These are phyloP conservation scores for Gnathonemus longibarbis DNA, from an alignment of 2,113 vertebrate species.

Conservation along the genomic window DNA sequence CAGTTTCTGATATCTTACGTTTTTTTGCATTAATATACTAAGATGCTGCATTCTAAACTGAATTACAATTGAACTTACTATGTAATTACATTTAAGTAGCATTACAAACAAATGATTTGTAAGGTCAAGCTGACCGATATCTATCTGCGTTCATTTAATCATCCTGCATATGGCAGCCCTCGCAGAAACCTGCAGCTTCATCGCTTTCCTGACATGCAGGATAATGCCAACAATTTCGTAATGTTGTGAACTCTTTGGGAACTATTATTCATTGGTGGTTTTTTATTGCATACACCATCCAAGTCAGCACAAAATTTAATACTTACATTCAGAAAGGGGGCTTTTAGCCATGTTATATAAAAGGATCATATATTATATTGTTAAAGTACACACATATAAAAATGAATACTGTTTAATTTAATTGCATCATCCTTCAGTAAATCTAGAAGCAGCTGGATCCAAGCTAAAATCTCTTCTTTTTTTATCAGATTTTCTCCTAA, in stretches of 20 bases:
- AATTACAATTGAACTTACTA: background rate
- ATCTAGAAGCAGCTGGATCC: background rate
- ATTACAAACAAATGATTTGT: background rate
- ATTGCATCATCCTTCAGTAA: background rate
- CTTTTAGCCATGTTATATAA: background rate
- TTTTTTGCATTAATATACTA: background rate
- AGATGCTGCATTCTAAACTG: background rate
- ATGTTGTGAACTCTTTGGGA: background rate
- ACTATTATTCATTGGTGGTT: background rate
- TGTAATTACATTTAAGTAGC: background rate
- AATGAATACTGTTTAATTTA: background rate
- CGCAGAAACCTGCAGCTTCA: background rate
- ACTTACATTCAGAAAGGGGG: background rate
- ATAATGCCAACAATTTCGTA: background rate
- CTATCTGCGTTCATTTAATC: background rate
- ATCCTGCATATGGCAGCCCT: background rate
- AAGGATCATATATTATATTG: background rate
- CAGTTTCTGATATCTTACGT: background rate
- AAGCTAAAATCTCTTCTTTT: background rate
- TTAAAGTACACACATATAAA: background rate
- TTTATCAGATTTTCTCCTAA: background rate
- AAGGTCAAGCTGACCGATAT: background rate
- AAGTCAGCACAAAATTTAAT: background rate
- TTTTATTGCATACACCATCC: background rate
- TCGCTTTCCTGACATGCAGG: background rate